phyloP scores from a whole-genome alignment of 2,888 invertebrate genomes.

The Polyploca ridens region DNA sequence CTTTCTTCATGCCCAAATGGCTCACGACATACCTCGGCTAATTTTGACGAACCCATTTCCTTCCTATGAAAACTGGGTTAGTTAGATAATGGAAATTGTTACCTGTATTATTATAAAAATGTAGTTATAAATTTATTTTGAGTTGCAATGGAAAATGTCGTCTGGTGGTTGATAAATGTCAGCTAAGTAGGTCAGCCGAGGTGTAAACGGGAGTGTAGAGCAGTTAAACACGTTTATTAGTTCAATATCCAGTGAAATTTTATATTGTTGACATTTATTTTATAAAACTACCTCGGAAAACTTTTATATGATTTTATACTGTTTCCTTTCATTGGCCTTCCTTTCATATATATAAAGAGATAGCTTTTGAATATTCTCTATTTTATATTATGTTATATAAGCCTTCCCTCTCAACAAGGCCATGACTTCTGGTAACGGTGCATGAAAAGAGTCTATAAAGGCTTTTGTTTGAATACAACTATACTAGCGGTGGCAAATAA shows the following conservation, averaged over 20 bases:
- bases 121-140: conserved; percentile 27
- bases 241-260: conserved; percentile 41
- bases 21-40: not conserved
- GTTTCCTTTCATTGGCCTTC: not conserved
- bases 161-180: conserved; percentile 61
- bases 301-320: not conserved
- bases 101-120: conserved; percentile 25
- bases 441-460: too few relatives aligned
- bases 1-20: not conserved
- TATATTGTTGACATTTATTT: conserved; percentile 20
- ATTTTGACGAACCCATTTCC: not conserved
- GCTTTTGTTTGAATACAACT: too few relatives aligned
- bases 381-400: too few relatives aligned
- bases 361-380: too few relatives aligned
- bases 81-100: not conserved
- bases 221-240: conserved; percentile 59
- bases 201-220: conserved; percentile 54
- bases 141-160: conserved; percentile 56
- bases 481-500: too few relatives aligned
- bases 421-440: too few relatives aligned
- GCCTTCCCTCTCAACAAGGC: too few relatives aligned
- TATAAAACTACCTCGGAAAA: not conserved
- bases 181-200: conserved; percentile 64
- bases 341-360: not conserved
- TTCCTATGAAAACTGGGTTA: conserved; percentile 1